phyloP scores from a whole-genome alignment of 1,140 invertebrate species.

The Apis laboriosa region DNA sequence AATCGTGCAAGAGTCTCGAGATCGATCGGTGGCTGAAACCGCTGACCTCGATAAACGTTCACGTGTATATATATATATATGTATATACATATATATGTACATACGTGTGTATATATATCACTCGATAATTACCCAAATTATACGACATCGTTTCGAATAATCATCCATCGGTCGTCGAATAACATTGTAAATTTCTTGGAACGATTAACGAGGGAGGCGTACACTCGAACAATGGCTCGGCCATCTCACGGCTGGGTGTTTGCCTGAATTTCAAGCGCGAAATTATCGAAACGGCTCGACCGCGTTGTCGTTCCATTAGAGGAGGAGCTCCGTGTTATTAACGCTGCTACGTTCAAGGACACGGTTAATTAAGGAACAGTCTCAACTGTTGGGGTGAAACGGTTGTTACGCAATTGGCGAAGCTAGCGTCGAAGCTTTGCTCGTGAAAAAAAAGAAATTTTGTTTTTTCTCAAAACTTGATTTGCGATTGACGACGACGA shows the following conservation, averaged over 20 bases:
- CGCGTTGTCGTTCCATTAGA: slow-evolving; percentile 19
- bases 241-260: not conserved
- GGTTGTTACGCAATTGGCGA: slow-evolving; percentile 46
- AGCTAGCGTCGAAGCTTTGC: no score
- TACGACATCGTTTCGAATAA: no score
- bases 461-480: no score
- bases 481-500: no score
- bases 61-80: not conserved
- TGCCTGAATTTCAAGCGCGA: not conserved
- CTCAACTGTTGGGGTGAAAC: slow-evolving; percentile 27
- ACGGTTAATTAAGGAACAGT: slow-evolving; percentile 52
- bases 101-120: not conserved
- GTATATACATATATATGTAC: not conserved
- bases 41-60: slow-evolving; percentile 21
- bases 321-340: slow-evolving; percentile 37
- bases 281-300: slow-evolving; percentile 28
- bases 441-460: no score
- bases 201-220: no score
- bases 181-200: no score
- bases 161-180: no score
- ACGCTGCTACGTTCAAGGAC: slow-evolving; percentile 18
- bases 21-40: slow-evolving; percentile 17
- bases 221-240: not conserved
- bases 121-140: no score
- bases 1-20: not conserved